Conservation (phyloP, 2,888 invertebrate genomes). For the Gymnosoma rotundatum region DNA sequence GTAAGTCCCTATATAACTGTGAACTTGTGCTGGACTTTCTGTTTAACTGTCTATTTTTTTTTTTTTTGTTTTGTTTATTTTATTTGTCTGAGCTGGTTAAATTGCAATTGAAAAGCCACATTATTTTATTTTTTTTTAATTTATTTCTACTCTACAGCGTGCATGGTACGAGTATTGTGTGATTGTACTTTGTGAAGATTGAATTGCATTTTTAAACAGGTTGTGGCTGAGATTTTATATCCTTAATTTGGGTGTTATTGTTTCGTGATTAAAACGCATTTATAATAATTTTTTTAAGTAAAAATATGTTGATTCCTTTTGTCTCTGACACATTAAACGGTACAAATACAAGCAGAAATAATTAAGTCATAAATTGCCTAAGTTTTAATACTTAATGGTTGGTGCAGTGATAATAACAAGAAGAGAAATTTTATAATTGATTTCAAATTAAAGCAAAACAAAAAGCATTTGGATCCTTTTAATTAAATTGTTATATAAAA, state of each 20-base stretch:
- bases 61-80: background rate
- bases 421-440: slow-evolving; percentile 18
- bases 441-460: slow-evolving; percentile 21
- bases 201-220: slow-evolving; percentile 56
- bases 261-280: slow-evolving; percentile 59
- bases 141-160: background rate
- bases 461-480: background rate
- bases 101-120: slow-evolving; percentile 61
- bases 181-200: slow-evolving; percentile 21
- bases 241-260: slow-evolving; percentile 32
- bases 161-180: background rate
- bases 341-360: slow-evolving; percentile 10
- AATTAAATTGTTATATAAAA: no score
- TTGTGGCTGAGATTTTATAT: slow-evolving; percentile 34
- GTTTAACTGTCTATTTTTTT: background rate
- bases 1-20: background rate
- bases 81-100: slow-evolving; percentile 33
- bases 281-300: slow-evolving; percentile 24
- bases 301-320: slow-evolving; percentile 29
- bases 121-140: slow-evolving; percentile 40
- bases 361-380: slow-evolving; percentile 48
- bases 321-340: background rate
- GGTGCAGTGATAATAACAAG: background rate
- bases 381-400: slow-evolving; percentile 30
- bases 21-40: background rate